Evolutionary conservation across 1,140 invertebrate species (phyloP).

Genomic region (Drosophila murphyi): DNA sequence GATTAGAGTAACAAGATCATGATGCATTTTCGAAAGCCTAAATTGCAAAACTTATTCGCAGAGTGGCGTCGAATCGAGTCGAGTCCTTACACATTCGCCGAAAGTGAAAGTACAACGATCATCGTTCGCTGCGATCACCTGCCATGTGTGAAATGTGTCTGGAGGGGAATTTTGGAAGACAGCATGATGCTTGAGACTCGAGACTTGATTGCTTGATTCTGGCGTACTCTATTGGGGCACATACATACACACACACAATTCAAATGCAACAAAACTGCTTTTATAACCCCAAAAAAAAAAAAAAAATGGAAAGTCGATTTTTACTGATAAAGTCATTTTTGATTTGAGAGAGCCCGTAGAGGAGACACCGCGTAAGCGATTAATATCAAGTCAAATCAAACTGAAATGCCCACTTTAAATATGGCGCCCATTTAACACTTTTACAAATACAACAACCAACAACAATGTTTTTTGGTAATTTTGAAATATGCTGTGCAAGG

Average conservation of each 20-base stretch:
- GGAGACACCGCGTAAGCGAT: background rate
- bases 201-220: slow-evolving; percentile 7
- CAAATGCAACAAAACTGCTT: slow-evolving; percentile 34
- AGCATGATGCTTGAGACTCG: slow-evolving; percentile 50
- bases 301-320: background rate
- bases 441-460: slow-evolving; percentile 40
- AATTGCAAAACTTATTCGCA: slow-evolving; percentile 50
- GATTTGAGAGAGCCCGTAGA: background rate
- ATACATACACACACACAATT: background rate
- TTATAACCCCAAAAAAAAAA: background rate
- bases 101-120: slow-evolving; percentile 74
- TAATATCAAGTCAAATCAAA: slow-evolving; percentile 64
- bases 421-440: slow-evolving; percentile 71
- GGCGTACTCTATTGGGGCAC: background rate
- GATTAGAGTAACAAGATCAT: slow-evolving; percentile 76
- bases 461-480: slow-evolving; percentile 43
- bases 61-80: slow-evolving; percentile 41
- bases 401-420: slow-evolving; percentile 46
- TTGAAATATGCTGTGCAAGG: slow-evolving; percentile 57
- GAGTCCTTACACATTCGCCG: slow-evolving; percentile 66
- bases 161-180: slow-evolving; percentile 26
- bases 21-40: slow-evolving; percentile 78
- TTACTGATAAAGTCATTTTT: background rate
- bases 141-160: slow-evolving; percentile 64
- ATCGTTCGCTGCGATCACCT: slow-evolving; percentile 65